Evolutionary conservation across 2,797 vertebrate species (phyloP).

Genomic region (Mionectes olivaceus): DNA sequence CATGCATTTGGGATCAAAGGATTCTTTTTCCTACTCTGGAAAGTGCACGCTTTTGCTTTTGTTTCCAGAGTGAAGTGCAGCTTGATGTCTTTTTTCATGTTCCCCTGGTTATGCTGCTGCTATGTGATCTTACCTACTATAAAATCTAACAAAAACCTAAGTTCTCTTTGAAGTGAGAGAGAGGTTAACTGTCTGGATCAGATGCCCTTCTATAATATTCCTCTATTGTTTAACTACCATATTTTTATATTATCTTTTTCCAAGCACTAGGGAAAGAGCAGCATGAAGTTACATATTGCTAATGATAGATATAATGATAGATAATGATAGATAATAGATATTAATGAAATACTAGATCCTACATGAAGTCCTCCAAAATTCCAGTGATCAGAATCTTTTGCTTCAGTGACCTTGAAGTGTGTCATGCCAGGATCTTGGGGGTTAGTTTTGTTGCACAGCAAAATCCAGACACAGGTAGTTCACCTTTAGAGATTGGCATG

Average conservation of each 20-base stretch:
- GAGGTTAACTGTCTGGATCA: background rate
- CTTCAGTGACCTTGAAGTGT: background rate
- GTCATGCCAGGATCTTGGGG: background rate
- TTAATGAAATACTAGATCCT: background rate
- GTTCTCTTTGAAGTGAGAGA: background rate
- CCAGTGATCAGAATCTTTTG: background rate
- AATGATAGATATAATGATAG: background rate
- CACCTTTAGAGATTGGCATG: background rate
- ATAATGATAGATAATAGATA: background rate
- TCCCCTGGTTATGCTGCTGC: background rate
- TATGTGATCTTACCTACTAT: background rate
- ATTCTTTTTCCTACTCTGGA: constrained; percentile 8
- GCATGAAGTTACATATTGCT: background rate
- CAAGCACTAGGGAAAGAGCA: background rate
- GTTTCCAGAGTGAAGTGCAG: constrained; percentile 12
- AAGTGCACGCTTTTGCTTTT: background rate
- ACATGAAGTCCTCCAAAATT: background rate
- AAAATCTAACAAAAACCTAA: constrained; percentile 6
- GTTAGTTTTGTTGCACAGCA: background rate
- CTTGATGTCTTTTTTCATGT: background rate
- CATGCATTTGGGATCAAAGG: background rate
- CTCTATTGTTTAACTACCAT: background rate
- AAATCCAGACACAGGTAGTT: background rate
- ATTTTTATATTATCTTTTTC: background rate
- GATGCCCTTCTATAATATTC: background rate